Percentiles rank a stretch among this genome's conserved stretches.
Conservation (phyloP, 2,888 invertebrate genomes). For the Digitonthophagus gazella region DNA sequence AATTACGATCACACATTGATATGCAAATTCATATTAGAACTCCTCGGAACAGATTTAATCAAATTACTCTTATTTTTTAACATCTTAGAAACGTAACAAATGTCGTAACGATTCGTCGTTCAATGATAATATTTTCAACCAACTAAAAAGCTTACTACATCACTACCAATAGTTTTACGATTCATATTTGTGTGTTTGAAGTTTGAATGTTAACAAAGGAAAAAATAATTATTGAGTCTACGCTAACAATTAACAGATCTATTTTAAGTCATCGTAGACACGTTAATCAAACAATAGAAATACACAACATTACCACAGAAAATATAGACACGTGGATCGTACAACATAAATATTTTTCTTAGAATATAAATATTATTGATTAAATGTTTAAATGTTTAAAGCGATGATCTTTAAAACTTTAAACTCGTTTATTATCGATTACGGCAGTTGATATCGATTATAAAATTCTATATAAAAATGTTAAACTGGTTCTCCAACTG, state of each 20-base stretch:
- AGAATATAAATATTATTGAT: neutral
- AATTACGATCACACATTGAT: neutral
- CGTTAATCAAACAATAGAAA: neutral
- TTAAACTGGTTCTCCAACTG: conserved; percentile 25
- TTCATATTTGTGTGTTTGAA: neutral
- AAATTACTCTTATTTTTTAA: too few relatives aligned
- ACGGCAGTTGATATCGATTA: too few relatives aligned
- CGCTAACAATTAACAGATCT: neutral
- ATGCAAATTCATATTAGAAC: neutral
- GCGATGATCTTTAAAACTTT: too few relatives aligned
- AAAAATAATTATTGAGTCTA: neutral
- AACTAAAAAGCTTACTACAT: neutral
- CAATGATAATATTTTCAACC: too few relatives aligned
- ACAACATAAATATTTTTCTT: neutral
- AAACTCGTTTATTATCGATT: too few relatives aligned
- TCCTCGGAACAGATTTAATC: neutral
- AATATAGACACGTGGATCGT: neutral
- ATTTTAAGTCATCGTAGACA: neutral
- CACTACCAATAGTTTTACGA: neutral
- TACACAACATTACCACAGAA: neutral
- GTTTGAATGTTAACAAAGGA: neutral
- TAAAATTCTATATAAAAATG: too few relatives aligned
- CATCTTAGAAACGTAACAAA: too few relatives aligned
- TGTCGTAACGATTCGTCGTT: too few relatives aligned
- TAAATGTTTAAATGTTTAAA: too few relatives aligned